Percentiles rank a stretch among this genome's conserved stretches.
Conservation (phyloP, 2,797 vertebrate genomes). For the Amazonetta brasiliensis region DNA sequence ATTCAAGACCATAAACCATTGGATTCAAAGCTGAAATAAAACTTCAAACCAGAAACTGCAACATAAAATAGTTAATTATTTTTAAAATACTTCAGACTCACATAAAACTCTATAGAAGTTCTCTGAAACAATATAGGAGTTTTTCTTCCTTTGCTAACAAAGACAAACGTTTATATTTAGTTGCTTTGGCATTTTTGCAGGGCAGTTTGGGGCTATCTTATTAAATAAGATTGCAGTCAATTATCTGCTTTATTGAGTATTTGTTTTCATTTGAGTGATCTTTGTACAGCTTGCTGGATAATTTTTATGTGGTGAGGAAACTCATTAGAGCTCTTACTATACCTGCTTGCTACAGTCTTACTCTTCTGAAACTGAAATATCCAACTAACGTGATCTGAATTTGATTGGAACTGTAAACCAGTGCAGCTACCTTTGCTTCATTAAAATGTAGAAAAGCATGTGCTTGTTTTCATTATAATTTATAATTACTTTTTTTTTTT, state of each 20-base stretch:
- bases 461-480: conserved; percentile 53
- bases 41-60: neutral
- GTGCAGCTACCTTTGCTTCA: conserved; percentile 16
- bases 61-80: conserved; percentile 60
- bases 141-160: conserved; percentile 46
- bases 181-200: conserved; percentile 51
- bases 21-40: conserved; percentile 22
- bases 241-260: conserved; percentile 64
- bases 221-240: conserved; percentile 67
- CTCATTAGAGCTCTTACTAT: conserved; percentile 49
- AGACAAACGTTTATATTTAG: conserved; percentile 50
- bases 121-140: neutral
- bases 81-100: conserved; percentile 2
- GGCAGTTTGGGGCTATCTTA: conserved; percentile 52
- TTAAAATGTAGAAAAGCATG: conserved; percentile 47
- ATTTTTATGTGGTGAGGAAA: conserved; percentile 55
- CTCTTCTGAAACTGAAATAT: conserved; percentile 27
- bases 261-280: conserved; percentile 71
- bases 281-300: conserved; percentile 31
- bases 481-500: conserved; percentile 24
- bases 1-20: neutral
- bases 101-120: conserved; percentile 29
- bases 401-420: conserved; percentile 23
- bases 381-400: conserved; percentile 44
- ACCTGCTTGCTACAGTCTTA: conserved; percentile 18